These are phyloP conservation scores for Phyto melanocephala DNA, from an alignment of 2,888 invertebrate genomes.

Conservation along the genomic window DNA sequence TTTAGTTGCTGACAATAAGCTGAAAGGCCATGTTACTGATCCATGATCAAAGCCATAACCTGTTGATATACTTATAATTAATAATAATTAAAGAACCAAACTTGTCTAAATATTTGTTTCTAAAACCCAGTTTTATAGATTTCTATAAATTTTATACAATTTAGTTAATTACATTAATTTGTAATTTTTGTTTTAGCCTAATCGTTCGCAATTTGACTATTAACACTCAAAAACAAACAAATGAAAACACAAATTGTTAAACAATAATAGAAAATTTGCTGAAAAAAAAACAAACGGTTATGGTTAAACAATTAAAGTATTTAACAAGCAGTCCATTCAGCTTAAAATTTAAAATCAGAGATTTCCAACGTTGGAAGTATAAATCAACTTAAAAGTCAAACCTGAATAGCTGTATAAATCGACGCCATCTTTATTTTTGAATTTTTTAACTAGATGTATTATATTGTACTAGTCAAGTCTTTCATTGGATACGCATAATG, in stretches of 20 bases:
- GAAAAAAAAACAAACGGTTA: constrained; percentile 65
- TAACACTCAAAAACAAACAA: constrained; percentile 33
- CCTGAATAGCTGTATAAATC: no score
- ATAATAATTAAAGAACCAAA: no score
- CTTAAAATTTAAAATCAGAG: background rate
- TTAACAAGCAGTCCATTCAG: constrained; percentile 38
- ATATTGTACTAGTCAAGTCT: no score
- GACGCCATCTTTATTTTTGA: no score
- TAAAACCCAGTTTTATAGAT: no score
- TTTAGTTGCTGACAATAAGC: background rate
- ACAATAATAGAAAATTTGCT: constrained; percentile 65
- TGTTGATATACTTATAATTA: no score
- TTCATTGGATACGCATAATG: no score
- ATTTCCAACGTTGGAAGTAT: no score
- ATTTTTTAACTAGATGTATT: no score
- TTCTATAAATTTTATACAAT: background rate
- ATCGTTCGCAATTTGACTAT: constrained; percentile 49
- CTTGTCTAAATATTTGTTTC: no score
- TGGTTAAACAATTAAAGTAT: constrained; percentile 65
- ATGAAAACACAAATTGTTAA: constrained; percentile 62
- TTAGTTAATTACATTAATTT: constrained; percentile 44
- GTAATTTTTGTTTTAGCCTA: constrained; percentile 32
- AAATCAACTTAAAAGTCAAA: no score
- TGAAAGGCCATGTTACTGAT: background rate
- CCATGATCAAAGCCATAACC: no score